A percentile compares a stretch with the other conserved stretches of the same genome.
Conservation (phyloP, 2,797 vertebrate species). For the Ciconia nigra region DNA sequence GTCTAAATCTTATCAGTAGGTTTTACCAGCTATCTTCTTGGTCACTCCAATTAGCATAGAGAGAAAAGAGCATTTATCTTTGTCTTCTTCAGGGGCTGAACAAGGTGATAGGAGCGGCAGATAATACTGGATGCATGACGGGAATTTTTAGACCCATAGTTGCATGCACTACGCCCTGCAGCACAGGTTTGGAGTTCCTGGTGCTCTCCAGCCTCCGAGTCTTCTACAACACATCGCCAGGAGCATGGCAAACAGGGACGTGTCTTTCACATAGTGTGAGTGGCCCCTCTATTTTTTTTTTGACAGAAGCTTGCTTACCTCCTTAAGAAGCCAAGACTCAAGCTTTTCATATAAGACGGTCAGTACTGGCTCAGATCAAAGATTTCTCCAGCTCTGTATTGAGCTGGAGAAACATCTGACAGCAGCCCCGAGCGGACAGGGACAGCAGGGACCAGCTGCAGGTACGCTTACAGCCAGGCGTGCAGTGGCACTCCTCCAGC, state of each 20-base stretch:
- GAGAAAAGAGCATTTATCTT: constrained; percentile 8
- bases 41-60: background rate
- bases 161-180: background rate
- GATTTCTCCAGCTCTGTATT: background rate
- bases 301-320: background rate
- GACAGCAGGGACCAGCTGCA: background rate
- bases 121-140: background rate
- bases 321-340: background rate
- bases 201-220: background rate
- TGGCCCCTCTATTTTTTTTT: background rate
- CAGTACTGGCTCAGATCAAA: background rate
- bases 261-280: background rate
- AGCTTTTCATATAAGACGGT: background rate
- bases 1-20: constrained; percentile 34
- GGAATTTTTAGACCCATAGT: background rate
- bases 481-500: background rate
- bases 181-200: background rate
- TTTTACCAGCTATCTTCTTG: constrained; percentile 17
- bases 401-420: background rate
- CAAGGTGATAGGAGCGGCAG: background rate
- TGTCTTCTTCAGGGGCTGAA: background rate
- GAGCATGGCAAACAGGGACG: background rate
- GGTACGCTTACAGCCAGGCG: rapidly evolving
- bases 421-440: background rate
- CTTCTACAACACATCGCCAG: background rate